These are phyloP conservation scores for Phrixothrix hirtus DNA, from an alignment of 2,888 invertebrate species.

Conservation along the genomic window DNA sequence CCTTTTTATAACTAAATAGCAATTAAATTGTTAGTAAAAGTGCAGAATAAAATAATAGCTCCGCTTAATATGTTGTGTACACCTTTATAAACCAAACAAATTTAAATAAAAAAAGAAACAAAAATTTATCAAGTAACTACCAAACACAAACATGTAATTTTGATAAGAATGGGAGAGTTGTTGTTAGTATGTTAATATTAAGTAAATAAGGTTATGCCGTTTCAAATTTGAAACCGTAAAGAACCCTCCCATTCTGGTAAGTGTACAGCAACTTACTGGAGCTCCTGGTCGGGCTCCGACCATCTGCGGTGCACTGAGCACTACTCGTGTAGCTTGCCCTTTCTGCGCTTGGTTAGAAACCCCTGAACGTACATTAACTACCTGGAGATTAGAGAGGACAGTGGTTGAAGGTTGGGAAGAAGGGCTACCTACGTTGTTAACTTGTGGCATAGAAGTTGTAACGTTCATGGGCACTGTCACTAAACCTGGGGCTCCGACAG, in stretches of 20 bases:
- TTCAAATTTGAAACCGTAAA: too few relatives aligned
- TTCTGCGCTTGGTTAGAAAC: constrained; percentile 74
- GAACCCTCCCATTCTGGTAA: constrained; percentile 26
- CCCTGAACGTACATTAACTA: constrained; percentile 81
- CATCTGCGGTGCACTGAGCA: constrained; percentile 81
- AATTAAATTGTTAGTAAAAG: constrained; percentile 11
- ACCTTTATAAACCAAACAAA: constrained; percentile 37
- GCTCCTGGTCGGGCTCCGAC: constrained; percentile 79
- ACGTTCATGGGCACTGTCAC: constrained; percentile 69
- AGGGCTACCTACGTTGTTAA: constrained; percentile 57
- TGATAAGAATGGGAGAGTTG: constrained; percentile 35
- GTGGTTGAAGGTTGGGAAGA: constrained; percentile 51
- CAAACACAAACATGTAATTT: constrained; percentile 20
- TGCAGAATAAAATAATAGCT: constrained; percentile 17
- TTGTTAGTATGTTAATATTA: constrained; percentile 4
- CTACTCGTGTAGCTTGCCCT: constrained; percentile 79
- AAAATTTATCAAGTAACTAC: not conserved
- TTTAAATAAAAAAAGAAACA: constrained; percentile 27
- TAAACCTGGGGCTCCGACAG: constrained; percentile 58
- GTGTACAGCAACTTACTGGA: constrained; percentile 66
- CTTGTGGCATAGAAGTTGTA: constrained; percentile 61
- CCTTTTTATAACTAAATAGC: not conserved
- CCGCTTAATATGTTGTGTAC: constrained; percentile 35
- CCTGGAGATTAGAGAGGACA: constrained; percentile 72
- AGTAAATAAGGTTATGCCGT: not conserved